Percentiles rank a stretch among this genome's conserved stretches.
Conservation (phyloP, 2,888 invertebrate genomes). For the Stictocephala bisonia region DNA sequence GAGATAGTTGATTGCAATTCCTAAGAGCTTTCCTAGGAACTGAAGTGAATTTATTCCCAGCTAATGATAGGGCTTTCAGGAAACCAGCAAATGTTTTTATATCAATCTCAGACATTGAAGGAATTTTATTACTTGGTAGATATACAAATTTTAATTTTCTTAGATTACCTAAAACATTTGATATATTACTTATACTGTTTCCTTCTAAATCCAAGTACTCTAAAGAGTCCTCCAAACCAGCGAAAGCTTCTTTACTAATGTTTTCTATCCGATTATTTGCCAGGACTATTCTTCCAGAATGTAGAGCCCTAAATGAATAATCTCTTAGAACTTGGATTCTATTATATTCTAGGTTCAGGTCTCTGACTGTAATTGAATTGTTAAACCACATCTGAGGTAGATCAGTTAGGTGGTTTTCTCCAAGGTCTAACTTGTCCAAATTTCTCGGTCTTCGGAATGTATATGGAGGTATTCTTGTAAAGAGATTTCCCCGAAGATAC, state of each 20-base stretch:
- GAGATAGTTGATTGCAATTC: constrained; percentile 79
- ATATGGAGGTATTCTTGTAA: constrained; percentile 69
- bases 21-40: constrained; percentile 78
- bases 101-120: constrained; percentile 71
- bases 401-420: constrained; percentile 82
- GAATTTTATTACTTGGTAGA: constrained; percentile 81
- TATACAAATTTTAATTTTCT: constrained; percentile 82
- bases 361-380: constrained; percentile 63
- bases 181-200: constrained; percentile 78
- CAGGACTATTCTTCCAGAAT: constrained; percentile 80
- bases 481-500: constrained; percentile 75
- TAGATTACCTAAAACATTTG: constrained; percentile 76
- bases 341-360: constrained; percentile 66
- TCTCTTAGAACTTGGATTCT: constrained; percentile 63
- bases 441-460: constrained; percentile 72
- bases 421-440: constrained; percentile 85
- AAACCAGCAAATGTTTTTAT: constrained; percentile 70
- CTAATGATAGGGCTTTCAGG: constrained; percentile 81
- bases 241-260: constrained; percentile 78
- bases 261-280: constrained; percentile 80
- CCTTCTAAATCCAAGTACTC: constrained; percentile 87
- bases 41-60: constrained; percentile 81
- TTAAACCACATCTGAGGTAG: constrained; percentile 67
- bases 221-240: constrained; percentile 78
- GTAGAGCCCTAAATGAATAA: constrained; percentile 66